Percentiles rank a stretch among this genome's conserved stretches.
Evolutionary conservation across 2,888 invertebrate species (phyloP).

Genomic region (Acheta domesticus): DNA sequence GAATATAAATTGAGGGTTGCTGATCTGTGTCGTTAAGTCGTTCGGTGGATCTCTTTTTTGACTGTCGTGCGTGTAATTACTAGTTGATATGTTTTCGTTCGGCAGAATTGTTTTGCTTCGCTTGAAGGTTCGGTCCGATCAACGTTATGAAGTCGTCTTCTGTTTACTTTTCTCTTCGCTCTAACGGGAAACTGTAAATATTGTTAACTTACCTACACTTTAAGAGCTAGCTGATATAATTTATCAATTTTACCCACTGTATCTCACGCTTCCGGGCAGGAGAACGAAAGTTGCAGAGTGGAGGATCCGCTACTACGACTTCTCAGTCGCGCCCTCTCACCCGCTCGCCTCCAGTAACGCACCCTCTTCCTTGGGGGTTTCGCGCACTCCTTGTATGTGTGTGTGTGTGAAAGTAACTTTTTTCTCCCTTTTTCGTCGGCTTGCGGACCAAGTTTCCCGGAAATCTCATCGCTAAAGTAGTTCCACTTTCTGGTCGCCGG

Average conservation of each 20-base stretch:
- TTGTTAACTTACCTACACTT: background rate
- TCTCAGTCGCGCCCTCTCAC: too few species aligned
- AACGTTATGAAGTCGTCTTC: background rate
- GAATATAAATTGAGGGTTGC: slow-evolving; percentile 18
- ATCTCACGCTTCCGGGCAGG: background rate
- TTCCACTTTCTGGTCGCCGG: background rate
- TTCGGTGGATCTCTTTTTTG: too few species aligned
- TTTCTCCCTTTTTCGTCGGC: background rate
- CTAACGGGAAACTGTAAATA: background rate
- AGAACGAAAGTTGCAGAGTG: background rate
- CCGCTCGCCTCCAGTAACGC: too few species aligned
- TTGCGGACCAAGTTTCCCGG: background rate
- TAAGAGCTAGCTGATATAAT: background rate
- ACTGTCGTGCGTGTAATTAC: too few species aligned
- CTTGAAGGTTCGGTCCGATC: too few species aligned
- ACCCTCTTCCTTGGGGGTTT: background rate
- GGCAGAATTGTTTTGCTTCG: too few species aligned
- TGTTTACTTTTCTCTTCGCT: too few species aligned
- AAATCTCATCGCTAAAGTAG: slow-evolving; percentile 18
- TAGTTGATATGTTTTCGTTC: too few species aligned
- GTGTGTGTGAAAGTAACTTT: slow-evolving; percentile 5
- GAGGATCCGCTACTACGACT: background rate
- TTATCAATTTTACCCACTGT: background rate
- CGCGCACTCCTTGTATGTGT: background rate
- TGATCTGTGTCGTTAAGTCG: slow-evolving; percentile 2